Percentiles rank a stretch among this genome's conserved stretches.
phyloP scores from a whole-genome alignment of 2,888 invertebrate genomes.

The Schrankia costaestrigalis region DNA sequence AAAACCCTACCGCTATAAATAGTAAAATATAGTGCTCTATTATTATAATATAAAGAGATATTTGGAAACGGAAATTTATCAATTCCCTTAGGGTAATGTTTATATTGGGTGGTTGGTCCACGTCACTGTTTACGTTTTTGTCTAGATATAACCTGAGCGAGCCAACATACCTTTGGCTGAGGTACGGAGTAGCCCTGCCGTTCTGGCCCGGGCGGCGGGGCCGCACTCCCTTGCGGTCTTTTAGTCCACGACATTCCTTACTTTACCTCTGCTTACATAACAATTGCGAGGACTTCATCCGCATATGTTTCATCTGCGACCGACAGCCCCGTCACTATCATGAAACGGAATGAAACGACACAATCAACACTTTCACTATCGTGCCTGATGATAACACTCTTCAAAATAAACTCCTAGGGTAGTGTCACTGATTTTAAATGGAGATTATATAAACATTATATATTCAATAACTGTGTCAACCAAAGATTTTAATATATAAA shows the following conservation, averaged over 20 bases:
- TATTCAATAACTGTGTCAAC: constrained; percentile 27
- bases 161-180: constrained; percentile 71
- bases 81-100: neutral
- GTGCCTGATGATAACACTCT: constrained; percentile 22
- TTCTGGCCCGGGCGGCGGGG: constrained; percentile 45
- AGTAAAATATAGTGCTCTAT: too few species aligned
- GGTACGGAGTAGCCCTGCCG: constrained; percentile 54
- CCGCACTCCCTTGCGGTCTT: constrained; percentile 54
- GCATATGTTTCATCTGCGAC: constrained; percentile 62
- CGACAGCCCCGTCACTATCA: constrained; percentile 67
- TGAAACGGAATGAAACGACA: constrained; percentile 46
- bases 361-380: constrained; percentile 66
- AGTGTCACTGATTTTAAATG: too few species aligned
- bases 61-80: too few species aligned
- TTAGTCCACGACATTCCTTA: constrained; percentile 76
- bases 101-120: constrained; percentile 43
- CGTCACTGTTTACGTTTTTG: constrained; percentile 71
- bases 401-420: constrained; percentile 4
- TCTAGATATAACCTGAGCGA: constrained; percentile 49
- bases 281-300: constrained; percentile 56
- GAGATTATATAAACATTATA: constrained; percentile 1
- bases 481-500: constrained; percentile 45
- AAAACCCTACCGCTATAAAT: too few species aligned
- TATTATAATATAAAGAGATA: too few species aligned
- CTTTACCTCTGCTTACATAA: constrained; percentile 70